These are phyloP conservation scores for Genyomyrus donnyi DNA, from an alignment of 2,113 vertebrate genomes.

Conservation along the genomic window DNA sequence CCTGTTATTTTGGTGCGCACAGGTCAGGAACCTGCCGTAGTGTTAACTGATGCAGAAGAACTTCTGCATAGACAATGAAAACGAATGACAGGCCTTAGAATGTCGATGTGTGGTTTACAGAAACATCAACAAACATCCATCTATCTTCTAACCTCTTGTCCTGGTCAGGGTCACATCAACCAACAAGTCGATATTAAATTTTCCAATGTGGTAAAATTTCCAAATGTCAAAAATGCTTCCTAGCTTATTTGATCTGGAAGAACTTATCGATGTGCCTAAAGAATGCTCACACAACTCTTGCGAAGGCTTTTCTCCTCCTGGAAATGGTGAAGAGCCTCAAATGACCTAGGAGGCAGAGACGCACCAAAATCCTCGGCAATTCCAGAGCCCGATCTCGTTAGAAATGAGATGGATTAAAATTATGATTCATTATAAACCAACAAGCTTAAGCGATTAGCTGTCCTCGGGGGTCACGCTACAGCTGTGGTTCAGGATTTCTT, in stretches of 20 bases:
- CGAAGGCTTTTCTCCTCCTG: background rate
- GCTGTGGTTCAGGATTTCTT: slow-evolving; percentile 19
- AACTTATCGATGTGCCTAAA: background rate
- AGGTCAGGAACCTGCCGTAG: background rate
- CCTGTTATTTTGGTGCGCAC: background rate
- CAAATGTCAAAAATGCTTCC: background rate
- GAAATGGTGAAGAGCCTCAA: background rate
- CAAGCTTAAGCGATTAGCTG: slow-evolving; percentile 32
- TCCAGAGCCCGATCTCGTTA: background rate
- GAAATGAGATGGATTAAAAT: slow-evolving; percentile 35
- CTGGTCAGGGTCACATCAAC: background rate
- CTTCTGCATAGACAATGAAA: background rate
- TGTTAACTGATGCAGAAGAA: background rate
- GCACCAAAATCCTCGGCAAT: background rate
- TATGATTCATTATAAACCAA: slow-evolving; percentile 35
- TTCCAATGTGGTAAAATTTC: background rate
- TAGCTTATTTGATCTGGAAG: background rate
- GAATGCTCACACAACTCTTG: background rate
- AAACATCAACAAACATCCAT: background rate
- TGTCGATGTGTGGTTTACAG: background rate
- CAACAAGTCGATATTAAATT: background rate
- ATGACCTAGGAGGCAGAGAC: background rate
- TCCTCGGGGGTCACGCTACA: slow-evolving; percentile 17
- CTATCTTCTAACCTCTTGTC: background rate
- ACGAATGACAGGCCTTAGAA: background rate